These are phyloP conservation scores for Dermatemys mawii DNA, from an alignment of 2,113 vertebrate genomes.

Conservation along the genomic window DNA sequence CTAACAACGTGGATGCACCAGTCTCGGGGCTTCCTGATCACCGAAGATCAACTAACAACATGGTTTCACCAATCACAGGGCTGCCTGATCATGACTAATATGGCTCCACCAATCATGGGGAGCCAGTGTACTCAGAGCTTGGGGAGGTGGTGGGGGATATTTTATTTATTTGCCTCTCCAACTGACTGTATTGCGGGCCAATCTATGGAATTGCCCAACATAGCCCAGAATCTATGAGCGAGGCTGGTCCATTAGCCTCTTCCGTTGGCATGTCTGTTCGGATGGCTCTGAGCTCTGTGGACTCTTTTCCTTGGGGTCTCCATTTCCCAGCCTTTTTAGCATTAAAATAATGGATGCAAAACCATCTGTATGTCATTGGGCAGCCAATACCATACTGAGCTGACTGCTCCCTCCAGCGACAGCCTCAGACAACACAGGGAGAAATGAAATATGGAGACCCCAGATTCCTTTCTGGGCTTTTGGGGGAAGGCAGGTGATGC, in stretches of 20 bases:
- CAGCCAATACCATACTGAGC: conserved; percentile 32
- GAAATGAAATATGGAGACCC: conserved; percentile 15
- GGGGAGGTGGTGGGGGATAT: neutral
- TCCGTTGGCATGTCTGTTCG: neutral
- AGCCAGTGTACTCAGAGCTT: neutral
- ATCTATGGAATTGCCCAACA: conserved; percentile 10
- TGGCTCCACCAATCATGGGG: neutral
- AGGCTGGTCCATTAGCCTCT: conserved; percentile 29
- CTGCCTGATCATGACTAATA: neutral
- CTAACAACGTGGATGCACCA: too few relatives aligned
- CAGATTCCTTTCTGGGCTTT: neutral
- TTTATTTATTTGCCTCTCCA: neutral
- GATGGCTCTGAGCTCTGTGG: neutral
- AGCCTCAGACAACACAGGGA: neutral
- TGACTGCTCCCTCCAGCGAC: conserved; percentile 40
- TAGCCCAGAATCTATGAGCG: conserved; percentile 57
- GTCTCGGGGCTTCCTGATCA: too few relatives aligned
- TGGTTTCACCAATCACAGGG: accelerated
- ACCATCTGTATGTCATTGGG: conserved; percentile 49
- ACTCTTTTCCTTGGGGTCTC: conserved; percentile 29
- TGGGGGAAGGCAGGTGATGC: neutral
- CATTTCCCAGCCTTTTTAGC: neutral
- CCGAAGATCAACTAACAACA: too few relatives aligned
- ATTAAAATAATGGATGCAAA: neutral
- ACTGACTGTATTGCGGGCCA: neutral